Evolutionary conservation across 2,113 vertebrate species (phyloP), one percentile per base, ranked within the genome.

Genomic region (Garra rufa): DNA sequence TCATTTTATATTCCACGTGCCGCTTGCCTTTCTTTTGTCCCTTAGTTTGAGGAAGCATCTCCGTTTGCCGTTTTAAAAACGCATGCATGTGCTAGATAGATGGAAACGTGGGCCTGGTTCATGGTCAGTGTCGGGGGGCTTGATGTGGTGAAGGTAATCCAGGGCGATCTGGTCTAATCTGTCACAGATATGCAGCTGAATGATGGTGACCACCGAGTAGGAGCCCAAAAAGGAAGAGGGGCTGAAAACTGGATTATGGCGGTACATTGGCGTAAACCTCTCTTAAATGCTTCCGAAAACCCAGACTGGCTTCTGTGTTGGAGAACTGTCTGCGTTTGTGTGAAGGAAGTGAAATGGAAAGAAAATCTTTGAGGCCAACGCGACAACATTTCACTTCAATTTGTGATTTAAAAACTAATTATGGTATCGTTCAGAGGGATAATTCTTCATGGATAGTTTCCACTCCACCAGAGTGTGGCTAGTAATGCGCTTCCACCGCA

Each of bases 111-210:
- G 41, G 41, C 9, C 30, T 43, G 73, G 46, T 43, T 86, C 59
- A 69, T 85, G 92, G 93, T 92, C 93, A 92, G 84, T n/a, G 82
- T 92, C n/a, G 79, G 77, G 19, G 85, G 77, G 78, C 90, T 88
- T 76, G 82, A 90, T 93, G 89, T 92, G 91, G 84, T 87, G 87
- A 88, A 91, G 91, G 92, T 95, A 95, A 95, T 95, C 94, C 94
- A 88, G 46, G 26, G 91, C 92, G 93, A 95, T 94, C 93, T 94
- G 89, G 84, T 89, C 89, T 95, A 94, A 94, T 94, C 94, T 94
- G 93, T 93, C 92, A 92, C 94, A 93, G 93, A 95, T 94, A 95
- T 85, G 88, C 89, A 85, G 89, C 87, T 92, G 92, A 94, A 93
- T 88, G 84, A 87, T 84, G 28, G 44, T 70, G 63, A 81, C 61